Evolutionary conservation across 2,888 invertebrate species (phyloP).

Genomic region (Ophion slaviceki): DNA sequence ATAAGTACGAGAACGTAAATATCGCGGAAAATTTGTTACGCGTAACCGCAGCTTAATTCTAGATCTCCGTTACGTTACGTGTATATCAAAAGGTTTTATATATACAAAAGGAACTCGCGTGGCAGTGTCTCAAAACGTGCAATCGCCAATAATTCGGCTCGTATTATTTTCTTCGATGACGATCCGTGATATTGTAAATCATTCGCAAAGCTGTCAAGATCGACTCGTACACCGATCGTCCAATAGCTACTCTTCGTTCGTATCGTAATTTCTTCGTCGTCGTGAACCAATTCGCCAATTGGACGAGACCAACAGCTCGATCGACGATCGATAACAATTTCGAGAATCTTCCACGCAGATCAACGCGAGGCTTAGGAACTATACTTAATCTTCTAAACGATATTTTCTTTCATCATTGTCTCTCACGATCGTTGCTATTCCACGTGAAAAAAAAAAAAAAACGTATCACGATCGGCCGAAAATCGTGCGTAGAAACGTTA

Average conservation of each 20-base stretch:
- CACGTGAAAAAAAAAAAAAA: slow-evolving; percentile 33
- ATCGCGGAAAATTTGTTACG: slow-evolving; percentile 44
- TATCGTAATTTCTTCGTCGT: neutral
- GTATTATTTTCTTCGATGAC: slow-evolving; percentile 8
- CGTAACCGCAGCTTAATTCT: slow-evolving; percentile 48
- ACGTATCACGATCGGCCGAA: slow-evolving; percentile 38
- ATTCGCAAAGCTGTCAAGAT: slow-evolving; percentile 5
- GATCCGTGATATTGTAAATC: neutral
- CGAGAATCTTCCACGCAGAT: slow-evolving; percentile 70
- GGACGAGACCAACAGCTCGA: slow-evolving; percentile 12
- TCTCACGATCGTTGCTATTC: slow-evolving; percentile 42
- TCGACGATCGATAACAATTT: slow-evolving; percentile 40
- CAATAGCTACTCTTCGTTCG: neutral
- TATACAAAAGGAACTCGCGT: slow-evolving; percentile 74
- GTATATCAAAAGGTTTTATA: slow-evolving; percentile 78
- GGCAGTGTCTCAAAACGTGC: slow-evolving; percentile 60
- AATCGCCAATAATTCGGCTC: slow-evolving; percentile 24
- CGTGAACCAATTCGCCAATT: neutral
- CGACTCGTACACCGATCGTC: neutral
- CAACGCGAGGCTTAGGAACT: slow-evolving; percentile 78
- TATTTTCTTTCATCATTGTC: slow-evolving; percentile 53
- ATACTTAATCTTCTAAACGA: slow-evolving; percentile 78
- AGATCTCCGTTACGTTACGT: slow-evolving; percentile 68
- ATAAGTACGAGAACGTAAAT: slow-evolving; percentile 59
- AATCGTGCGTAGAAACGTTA: slow-evolving; percentile 44